These are phyloP conservation scores for Polypedilum pembai DNA, from an alignment of 1,140 invertebrate species.

Conservation along the genomic window DNA sequence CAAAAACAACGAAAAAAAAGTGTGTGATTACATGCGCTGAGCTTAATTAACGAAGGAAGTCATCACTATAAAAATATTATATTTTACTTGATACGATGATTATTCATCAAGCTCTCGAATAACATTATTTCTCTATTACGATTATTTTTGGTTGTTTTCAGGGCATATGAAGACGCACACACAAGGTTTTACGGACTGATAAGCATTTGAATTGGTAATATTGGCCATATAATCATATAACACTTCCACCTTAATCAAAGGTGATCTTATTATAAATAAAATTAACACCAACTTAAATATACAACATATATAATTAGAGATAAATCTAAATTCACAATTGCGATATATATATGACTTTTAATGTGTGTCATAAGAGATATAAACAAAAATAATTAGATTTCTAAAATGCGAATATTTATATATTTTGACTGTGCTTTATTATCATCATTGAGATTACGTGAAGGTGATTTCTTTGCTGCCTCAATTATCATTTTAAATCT, in stretches of 20 bases:
- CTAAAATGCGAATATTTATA: not conserved
- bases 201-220: constrained; percentile 28
- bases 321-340: constrained; percentile 5
- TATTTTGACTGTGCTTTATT: not conserved
- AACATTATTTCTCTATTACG: constrained; percentile 6
- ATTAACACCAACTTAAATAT: not conserved
- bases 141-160: not conserved
- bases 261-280: constrained; percentile 20
- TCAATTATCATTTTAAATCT: too few species aligned
- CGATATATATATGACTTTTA: not conserved
- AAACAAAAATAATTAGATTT: constrained; percentile 13
- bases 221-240: constrained; percentile 19
- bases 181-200: constrained; percentile 24
- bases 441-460: constrained; percentile 10
- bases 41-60: constrained; percentile 26
- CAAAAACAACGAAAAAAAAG: not conserved
- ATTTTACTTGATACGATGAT: constrained; percentile 9
- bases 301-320: not conserved
- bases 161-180: not conserved
- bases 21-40: constrained; percentile 16
- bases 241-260: constrained; percentile 5
- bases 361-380: constrained; percentile 3
- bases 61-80: constrained; percentile 22
- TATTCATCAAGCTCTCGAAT: constrained; percentile 21
- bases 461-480: not conserved